Percentiles rank a stretch among this genome's conserved stretches.
phyloP scores from a whole-genome alignment of 2,797 vertebrate genomes.

The Trachops cirrhosus region DNA sequence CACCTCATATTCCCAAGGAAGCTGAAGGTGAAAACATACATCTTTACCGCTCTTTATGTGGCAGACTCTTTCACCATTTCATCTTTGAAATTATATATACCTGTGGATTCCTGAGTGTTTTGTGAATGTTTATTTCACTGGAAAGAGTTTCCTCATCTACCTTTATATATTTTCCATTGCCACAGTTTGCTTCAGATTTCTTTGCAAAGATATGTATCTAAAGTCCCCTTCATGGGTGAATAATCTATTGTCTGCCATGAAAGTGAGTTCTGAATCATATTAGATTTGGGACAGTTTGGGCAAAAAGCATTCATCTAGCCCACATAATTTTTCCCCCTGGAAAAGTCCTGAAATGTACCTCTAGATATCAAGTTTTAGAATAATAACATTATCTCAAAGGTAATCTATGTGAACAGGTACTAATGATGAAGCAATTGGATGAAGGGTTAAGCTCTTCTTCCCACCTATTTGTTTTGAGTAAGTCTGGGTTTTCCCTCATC shows the following conservation, averaged over 20 bases:
- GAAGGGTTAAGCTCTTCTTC: neutral
- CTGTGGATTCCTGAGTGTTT: neutral
- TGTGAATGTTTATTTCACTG: neutral
- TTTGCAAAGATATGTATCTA: neutral
- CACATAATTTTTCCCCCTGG: neutral
- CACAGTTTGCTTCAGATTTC: neutral
- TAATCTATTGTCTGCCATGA: neutral
- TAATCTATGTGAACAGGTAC: neutral
- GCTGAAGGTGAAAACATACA: neutral
- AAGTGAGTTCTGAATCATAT: neutral
- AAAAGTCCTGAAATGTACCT: neutral
- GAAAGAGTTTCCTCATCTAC: neutral
- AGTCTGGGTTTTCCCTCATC: neutral
- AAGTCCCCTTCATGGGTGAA: neutral
- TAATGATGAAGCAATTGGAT: neutral
- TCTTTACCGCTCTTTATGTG: neutral
- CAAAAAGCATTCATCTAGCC: neutral
- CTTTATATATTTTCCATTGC: neutral
- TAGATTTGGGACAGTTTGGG: neutral
- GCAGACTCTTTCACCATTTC: neutral
- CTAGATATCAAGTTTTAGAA: neutral
- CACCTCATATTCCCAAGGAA: neutral
- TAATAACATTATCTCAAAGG: neutral
- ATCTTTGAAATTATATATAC: neutral
- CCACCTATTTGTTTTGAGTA: slow-evolving; percentile 49